A percentile compares a stretch with the other conserved stretches of the same genome.
Evolutionary conservation across 1,140 invertebrate species (phyloP).

Genomic region (Drosophila melanica): DNA sequence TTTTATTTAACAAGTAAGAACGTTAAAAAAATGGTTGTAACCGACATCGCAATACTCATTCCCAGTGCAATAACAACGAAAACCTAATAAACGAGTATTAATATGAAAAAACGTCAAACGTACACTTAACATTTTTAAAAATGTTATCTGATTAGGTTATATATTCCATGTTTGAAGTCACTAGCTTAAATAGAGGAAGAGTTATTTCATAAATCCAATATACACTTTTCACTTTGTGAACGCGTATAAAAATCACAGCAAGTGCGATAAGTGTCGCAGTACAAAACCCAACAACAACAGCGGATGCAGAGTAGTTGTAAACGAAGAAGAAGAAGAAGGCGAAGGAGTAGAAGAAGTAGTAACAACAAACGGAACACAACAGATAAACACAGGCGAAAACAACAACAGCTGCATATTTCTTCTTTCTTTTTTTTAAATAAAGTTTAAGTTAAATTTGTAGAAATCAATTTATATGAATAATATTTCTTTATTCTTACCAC

Average conservation of each 20-base stretch:
- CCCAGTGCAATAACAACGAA: too few relatives aligned
- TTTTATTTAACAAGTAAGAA: too few relatives aligned
- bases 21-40: too few relatives aligned
- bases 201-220: too few relatives aligned
- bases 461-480: neutral
- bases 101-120: too few relatives aligned
- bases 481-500: constrained; percentile 42
- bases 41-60: too few relatives aligned
- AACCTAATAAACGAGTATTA: too few relatives aligned
- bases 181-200: too few relatives aligned
- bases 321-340: constrained; percentile 33
- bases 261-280: constrained; percentile 42
- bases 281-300: constrained; percentile 27
- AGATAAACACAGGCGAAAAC: constrained; percentile 53
- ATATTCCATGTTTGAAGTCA: too few relatives aligned
- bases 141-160: too few relatives aligned
- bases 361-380: constrained; percentile 62
- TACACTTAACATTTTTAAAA: too few relatives aligned
- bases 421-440: constrained; percentile 8
- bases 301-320: constrained; percentile 62
- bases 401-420: constrained; percentile 33
- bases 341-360: constrained; percentile 37
- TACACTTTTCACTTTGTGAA: too few relatives aligned
- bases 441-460: constrained; percentile 11
- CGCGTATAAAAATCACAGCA: constrained; percentile 30